Evolutionary conservation across 2,888 invertebrate genomes (phyloP).

Genomic region (Steinernema carpocapsae): DNA sequence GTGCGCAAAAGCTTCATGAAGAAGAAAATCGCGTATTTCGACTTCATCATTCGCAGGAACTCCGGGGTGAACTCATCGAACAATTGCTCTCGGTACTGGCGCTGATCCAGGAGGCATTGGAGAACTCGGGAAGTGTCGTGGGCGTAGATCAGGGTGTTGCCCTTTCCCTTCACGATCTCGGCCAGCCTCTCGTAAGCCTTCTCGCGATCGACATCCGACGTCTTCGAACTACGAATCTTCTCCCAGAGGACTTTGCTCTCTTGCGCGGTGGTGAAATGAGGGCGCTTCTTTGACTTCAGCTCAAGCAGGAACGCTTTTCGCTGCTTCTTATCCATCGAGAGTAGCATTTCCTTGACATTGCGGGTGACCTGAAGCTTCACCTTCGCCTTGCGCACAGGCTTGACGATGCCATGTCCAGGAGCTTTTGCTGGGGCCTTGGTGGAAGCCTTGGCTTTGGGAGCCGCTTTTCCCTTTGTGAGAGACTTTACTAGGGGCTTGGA

Average conservation of each 20-base stretch:
- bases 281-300: constrained; percentile 58
- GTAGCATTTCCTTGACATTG: constrained; percentile 61
- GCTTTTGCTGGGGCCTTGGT: background rate
- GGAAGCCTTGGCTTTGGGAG: background rate
- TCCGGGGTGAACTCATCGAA: constrained; percentile 79
- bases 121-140: constrained; percentile 87
- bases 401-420: background rate
- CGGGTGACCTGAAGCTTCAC: constrained; percentile 47
- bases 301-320: constrained; percentile 57
- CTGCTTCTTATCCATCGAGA: constrained; percentile 59
- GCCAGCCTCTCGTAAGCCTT: constrained; percentile 46
- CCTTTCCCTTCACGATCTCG: constrained; percentile 70
- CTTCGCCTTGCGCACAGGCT: background rate
- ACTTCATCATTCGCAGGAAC: constrained; percentile 71
- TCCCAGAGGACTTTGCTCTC: constrained; percentile 61
- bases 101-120: constrained; percentile 78
- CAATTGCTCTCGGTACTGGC: constrained; percentile 74
- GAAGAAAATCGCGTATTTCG: constrained; percentile 73
- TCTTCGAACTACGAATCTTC: constrained; percentile 59
- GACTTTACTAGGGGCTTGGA: too few species aligned
- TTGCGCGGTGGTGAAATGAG: constrained; percentile 52
- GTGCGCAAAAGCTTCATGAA: constrained; percentile 74
- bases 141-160: constrained; percentile 69
- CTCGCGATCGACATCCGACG: constrained; percentile 54
- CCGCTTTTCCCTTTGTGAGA: background rate